phyloP scores from a whole-genome alignment of 2,888 invertebrate genomes.

The Ormyrus pomaceus region DNA sequence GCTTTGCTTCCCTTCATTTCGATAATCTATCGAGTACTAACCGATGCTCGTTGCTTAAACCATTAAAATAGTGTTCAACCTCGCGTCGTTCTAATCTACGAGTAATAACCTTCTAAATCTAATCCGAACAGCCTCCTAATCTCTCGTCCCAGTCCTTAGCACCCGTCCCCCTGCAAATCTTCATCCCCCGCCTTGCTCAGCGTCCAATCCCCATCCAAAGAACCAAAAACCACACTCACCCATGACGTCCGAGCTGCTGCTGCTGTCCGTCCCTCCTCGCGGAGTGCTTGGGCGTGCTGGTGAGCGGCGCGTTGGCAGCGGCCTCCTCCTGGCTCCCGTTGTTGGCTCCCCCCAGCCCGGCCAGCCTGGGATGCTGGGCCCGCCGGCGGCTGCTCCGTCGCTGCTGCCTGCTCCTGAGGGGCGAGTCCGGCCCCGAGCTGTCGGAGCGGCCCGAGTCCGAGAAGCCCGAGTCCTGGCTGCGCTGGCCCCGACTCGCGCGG shows the following conservation, averaged over 20 bases:
- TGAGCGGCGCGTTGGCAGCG: slow-evolving; percentile 42
- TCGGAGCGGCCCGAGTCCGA: slow-evolving; percentile 85
- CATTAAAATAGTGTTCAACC: too few species aligned
- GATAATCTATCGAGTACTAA: too few species aligned
- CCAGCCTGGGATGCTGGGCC: slow-evolving; percentile 47
- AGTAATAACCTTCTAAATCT: too few species aligned
- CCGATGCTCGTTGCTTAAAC: too few species aligned
- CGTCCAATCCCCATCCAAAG: too few species aligned
- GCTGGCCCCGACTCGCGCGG: slow-evolving; percentile 70
- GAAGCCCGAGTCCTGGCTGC: slow-evolving; percentile 89
- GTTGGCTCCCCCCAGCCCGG: slow-evolving; percentile 24
- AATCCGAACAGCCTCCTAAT: too few species aligned
- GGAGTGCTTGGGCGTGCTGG: slow-evolving; percentile 40
- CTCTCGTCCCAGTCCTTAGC: too few species aligned
- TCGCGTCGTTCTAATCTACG: too few species aligned
- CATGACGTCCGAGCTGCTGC: not conserved
- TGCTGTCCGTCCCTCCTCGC: not conserved
- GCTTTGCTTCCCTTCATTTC: too few species aligned
- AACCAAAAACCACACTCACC: slow-evolving; percentile 25
- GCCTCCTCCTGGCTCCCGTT: slow-evolving; percentile 18
- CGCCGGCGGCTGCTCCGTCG: slow-evolving; percentile 53
- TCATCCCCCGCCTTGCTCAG: too few species aligned
- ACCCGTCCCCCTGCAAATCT: too few species aligned
- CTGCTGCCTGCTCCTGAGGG: slow-evolving; percentile 39
- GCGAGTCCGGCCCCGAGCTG: slow-evolving; percentile 61